A percentile compares a stretch with the other conserved stretches of the same genome.
Conservation (phyloP, 2,113 vertebrate genomes). For the Cyprinus carpio region DNA sequence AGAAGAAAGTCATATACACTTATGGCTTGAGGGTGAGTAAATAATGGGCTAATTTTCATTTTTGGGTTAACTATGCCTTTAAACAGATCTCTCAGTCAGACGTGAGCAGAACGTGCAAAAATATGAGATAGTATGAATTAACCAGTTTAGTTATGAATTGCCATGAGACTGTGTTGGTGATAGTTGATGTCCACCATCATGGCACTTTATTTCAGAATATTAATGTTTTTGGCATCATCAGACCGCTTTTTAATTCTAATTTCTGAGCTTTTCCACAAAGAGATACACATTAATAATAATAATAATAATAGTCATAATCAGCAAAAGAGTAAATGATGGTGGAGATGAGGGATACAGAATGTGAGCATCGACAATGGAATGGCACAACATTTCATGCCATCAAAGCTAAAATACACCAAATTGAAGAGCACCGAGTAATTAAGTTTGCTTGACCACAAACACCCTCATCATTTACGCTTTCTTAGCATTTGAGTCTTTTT, state of each 20-base stretch:
- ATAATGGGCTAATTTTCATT: no score
- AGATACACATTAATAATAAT: neutral
- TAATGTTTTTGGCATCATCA: neutral
- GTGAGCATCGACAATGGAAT: neutral
- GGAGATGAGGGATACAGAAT: neutral
- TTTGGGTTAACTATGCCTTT: no score
- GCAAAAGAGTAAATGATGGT: neutral
- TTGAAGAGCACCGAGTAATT: conserved; percentile 15
- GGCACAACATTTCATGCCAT: conserved; percentile 12
- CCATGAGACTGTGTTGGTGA: no score
- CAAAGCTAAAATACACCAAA: conserved; percentile 15
- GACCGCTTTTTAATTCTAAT: neutral
- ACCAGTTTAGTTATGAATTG: no score
- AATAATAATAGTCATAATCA: neutral
- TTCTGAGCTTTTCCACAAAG: neutral
- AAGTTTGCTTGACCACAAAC: conserved; percentile 26
- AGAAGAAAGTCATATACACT: no score
- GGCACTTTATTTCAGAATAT: neutral
- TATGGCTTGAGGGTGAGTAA: no score
- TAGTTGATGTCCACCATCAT: neutral
- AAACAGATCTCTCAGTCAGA: no score
- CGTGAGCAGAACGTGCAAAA: no score
- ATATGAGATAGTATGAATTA: no score
- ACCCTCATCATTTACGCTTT: conserved; percentile 36
- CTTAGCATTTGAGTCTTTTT: conserved; percentile 20